Conservation (phyloP, 2,797 vertebrate species). For the Zalophus californianus region DNA sequence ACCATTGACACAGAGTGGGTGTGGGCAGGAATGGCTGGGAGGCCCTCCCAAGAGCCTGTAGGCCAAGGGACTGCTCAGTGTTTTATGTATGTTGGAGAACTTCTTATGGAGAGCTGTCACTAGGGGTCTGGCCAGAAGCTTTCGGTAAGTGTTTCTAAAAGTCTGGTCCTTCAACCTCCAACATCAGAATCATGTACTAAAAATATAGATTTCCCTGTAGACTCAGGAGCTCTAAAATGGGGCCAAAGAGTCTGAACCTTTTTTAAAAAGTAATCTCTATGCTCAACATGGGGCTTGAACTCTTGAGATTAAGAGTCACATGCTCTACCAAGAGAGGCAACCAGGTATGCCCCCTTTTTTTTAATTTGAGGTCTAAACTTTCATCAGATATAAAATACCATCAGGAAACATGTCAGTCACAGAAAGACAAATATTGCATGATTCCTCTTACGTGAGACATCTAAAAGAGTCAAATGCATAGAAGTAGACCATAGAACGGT, state of each 20-base stretch:
- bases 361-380: not conserved
- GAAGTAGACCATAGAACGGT: not conserved
- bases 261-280: no score
- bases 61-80: fast-evolving
- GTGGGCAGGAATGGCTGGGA: fast-evolving
- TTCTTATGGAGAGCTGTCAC: not conserved
- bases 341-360: no score
- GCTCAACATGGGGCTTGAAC: no score
- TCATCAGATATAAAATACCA: not conserved
- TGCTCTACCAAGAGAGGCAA: no score
- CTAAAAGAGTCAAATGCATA: not conserved
- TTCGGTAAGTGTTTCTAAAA: not conserved
- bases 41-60: not conserved
- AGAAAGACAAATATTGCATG: not conserved
- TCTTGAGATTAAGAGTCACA: no score
- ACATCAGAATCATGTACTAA: not conserved
- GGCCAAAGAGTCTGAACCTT: not conserved
- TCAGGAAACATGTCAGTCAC: not conserved
- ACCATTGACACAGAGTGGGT: not conserved
- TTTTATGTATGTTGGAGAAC: not conserved
- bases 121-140: not conserved
- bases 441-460: not conserved
- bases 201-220: not conserved
- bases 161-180: not conserved
- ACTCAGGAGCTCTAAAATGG: not conserved